Evolutionary conservation across 2,797 vertebrate genomes (phyloP).

Genomic region (Takifugu rubripes): DNA sequence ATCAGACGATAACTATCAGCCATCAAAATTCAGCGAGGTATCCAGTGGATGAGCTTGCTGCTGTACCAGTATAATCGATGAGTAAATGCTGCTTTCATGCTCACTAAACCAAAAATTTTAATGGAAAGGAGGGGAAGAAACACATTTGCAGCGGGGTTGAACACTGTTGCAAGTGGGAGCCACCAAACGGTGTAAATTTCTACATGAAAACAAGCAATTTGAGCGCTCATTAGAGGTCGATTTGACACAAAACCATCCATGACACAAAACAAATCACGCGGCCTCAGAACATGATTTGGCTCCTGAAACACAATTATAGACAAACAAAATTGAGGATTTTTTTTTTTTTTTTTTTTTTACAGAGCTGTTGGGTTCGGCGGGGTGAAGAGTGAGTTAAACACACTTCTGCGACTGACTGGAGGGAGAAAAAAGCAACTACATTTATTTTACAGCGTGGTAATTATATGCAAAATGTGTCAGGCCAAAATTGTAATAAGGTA

Average conservation of each 20-base stretch:
- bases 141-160: conserved; percentile 33
- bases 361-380: conserved; percentile 34
- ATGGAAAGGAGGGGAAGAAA: conserved; percentile 10
- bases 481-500: conserved; percentile 45
- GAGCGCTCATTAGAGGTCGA: conserved; percentile 72
- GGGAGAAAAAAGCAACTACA: conserved; percentile 25
- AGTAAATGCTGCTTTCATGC: conserved; percentile 65
- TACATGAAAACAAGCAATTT: conserved; percentile 77
- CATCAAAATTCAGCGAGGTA: conserved; percentile 54
- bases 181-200: conserved; percentile 68
- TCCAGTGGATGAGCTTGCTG: conserved; percentile 57
- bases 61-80: conserved; percentile 66
- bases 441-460: conserved; percentile 44
- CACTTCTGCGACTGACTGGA: conserved; percentile 23
- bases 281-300: conserved; percentile 70
- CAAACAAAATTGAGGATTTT: conserved; percentile 53
- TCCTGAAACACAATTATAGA: conserved; percentile 69
- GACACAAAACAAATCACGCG: conserved; percentile 76
- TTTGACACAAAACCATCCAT: conserved; percentile 74
- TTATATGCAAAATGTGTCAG: conserved; percentile 54
- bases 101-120: conserved; percentile 64
- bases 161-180: conserved; percentile 48
- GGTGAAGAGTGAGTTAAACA: conserved; percentile 42
- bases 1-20: conserved; percentile 41
- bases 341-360: conserved; percentile 37